These are phyloP conservation scores for Calycopis cecrops DNA, from an alignment of 1,140 invertebrate genomes.

Conservation along the genomic window DNA sequence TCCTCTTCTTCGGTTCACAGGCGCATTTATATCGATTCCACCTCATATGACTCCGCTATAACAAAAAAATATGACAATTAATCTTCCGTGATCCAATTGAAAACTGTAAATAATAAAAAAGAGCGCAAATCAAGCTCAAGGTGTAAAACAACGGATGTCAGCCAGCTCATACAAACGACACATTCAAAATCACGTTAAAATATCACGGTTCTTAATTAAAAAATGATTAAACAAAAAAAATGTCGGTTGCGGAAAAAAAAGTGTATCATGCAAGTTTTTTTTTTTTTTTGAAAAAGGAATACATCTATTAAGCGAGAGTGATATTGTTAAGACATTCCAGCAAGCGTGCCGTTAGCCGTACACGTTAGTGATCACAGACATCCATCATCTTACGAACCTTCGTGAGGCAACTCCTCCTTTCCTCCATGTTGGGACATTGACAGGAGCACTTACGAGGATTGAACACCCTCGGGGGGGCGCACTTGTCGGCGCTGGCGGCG, in stretches of 20 bases:
- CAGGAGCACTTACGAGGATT: constrained; percentile 70
- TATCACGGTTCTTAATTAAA: neutral
- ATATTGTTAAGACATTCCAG: constrained; percentile 16
- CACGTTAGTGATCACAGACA: constrained; percentile 56
- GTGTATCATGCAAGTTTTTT: constrained; percentile 12
- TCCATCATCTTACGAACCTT: constrained; percentile 70
- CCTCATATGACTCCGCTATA: constrained; percentile 64
- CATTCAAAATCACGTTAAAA: constrained; percentile 11
- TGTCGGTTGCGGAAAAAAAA: neutral
- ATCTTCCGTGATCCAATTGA: constrained; percentile 11
- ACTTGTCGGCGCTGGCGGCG: constrained; percentile 31
- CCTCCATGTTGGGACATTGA: constrained; percentile 59
- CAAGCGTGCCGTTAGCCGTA: constrained; percentile 44
- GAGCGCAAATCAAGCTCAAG: constrained; percentile 14
- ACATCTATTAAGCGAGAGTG: constrained; percentile 26
- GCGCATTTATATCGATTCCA: constrained; percentile 64
- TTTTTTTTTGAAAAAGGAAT: constrained; percentile 19
- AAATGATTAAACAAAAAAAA: constrained; percentile 16
- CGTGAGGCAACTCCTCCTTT: constrained; percentile 51
- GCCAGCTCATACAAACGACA: constrained; percentile 31
- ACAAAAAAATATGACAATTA: constrained; percentile 43
- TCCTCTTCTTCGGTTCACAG: constrained; percentile 46
- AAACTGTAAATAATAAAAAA: constrained; percentile 7
- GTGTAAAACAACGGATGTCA: constrained; percentile 68
- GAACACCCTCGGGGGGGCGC: constrained; percentile 43